Evolutionary conservation across 2,888 invertebrate genomes (phyloP).

Genomic region (Theretra japonica): DNA sequence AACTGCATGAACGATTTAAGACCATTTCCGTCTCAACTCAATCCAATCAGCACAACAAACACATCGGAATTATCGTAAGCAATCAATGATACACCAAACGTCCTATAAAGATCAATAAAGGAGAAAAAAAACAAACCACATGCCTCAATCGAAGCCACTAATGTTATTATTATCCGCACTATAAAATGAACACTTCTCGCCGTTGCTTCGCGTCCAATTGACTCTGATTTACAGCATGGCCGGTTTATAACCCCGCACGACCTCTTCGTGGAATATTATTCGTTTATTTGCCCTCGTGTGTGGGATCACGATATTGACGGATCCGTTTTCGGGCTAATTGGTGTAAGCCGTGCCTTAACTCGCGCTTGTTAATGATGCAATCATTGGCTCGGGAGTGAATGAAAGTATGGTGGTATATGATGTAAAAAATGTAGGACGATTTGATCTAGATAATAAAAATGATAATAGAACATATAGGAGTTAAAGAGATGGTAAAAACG

Average conservation of each 20-base stretch:
- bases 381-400: neutral
- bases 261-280: conserved; percentile 48
- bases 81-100: conserved; percentile 20
- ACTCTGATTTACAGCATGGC: conserved; percentile 72
- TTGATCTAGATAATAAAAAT: neutral
- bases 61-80: conserved; percentile 1
- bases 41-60: conserved; percentile 14
- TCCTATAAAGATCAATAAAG: conserved; percentile 21
- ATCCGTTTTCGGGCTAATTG: conserved; percentile 24
- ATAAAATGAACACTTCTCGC: conserved; percentile 53
- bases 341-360: conserved; percentile 19
- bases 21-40: conserved; percentile 19
- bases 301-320: conserved; percentile 44
- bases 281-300: conserved; percentile 51
- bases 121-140: conserved; percentile 27
- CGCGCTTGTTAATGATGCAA: conserved; percentile 6
- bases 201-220: conserved; percentile 64
- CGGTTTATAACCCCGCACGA: conserved; percentile 60
- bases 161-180: conserved; percentile 51
- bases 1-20: neutral
- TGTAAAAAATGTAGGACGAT: neutral
- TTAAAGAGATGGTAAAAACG: no score
- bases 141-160: conserved; percentile 32
- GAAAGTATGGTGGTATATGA: neutral
- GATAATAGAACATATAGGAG: neutral